Base-by-base conservation (phyloP, 2,113 vertebrate species). In the Pongo pygmaeus region DNA sequence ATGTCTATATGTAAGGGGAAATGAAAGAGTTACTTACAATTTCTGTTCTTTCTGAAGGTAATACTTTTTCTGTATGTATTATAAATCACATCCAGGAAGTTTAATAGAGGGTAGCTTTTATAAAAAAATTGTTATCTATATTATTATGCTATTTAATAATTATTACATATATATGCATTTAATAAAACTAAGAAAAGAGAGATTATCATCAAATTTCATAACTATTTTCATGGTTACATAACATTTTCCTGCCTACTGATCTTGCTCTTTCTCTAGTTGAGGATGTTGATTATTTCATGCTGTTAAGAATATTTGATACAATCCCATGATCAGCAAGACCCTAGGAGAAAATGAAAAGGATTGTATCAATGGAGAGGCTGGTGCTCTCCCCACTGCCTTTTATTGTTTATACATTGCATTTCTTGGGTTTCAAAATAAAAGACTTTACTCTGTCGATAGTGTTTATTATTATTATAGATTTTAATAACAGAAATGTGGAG, bases 261-360 rank as follows among this genome's bases (percentile, higher is more conserved):
- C 46, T 79, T 90, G 20, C 61, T 89, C 35, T 94, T 87, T 48
- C 52, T 90, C 52, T 94, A 88, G 35, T 83, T 38, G 23, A 94
- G 25, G 59, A 84, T 81, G 74, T 94, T 95, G 94, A 94, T 97
- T 95, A 97, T 94, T 96, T 97, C 91, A 95, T 64, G 48, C 94
- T 97, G 96, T 27, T 96, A 97, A 94, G 84, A 95, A 96, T 91
- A 93, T 97, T 89, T 98, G 83, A 91, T 96, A 84, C 43, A 94
- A 89, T 96, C 6, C 69, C 69, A 83, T 78, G 74, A 92, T 93
- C 79, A 95, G 86, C 35, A 91, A 96, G 57, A 87, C 46, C 55
- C 30, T 35, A 43, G 48, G 87, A 96, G 75, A 94, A 96, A 96
- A 96, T 96, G 87, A 48, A 96, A 91, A 96, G 25, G 20, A 11